Conservation (phyloP, 2,113 vertebrate genomes). For the Zeus faber region DNA sequence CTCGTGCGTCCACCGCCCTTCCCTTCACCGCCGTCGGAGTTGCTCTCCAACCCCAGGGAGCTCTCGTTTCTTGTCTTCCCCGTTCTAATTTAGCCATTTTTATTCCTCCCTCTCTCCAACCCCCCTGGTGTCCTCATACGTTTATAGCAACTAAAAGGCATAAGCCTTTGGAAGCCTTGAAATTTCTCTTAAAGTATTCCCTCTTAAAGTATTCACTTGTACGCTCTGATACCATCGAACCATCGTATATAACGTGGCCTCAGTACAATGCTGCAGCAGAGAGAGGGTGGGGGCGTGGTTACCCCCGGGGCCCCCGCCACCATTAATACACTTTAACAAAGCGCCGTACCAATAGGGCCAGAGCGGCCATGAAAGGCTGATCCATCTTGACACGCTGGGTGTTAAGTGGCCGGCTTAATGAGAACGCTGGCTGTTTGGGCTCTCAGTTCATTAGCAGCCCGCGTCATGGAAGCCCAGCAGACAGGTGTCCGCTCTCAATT, state of each 20-base stretch:
- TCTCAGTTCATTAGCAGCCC: slow-evolving; percentile 46
- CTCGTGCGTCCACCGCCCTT: no score
- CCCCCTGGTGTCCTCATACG: background rate
- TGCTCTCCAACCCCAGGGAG: slow-evolving; percentile 7
- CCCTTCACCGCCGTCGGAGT: no score
- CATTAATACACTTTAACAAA: slow-evolving; percentile 41
- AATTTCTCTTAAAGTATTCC: no score
- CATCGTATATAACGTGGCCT: no score
- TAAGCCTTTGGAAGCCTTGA: background rate
- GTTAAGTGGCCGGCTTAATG: slow-evolving; percentile 49
- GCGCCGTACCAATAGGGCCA: slow-evolving; percentile 48
- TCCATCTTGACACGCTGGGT: slow-evolving; percentile 46
- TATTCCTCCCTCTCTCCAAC: background rate
- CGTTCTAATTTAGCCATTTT: slow-evolving; percentile 1
- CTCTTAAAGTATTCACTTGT: no score
- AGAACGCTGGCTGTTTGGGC: slow-evolving; percentile 47
- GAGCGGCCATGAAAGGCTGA: slow-evolving; percentile 47
- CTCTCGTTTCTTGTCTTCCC: slow-evolving; percentile 16
- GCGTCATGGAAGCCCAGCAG: slow-evolving; percentile 27
- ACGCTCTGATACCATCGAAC: no score
- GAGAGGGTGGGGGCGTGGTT: no score
- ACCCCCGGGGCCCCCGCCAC: background rate
- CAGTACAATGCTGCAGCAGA: no score
- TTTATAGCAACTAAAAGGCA: slow-evolving; percentile 6
- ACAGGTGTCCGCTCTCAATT: slow-evolving; percentile 17